Evolutionary conservation across 2,888 invertebrate species (phyloP), one percentile per base, ranked within the genome.

Genomic region (Drosophila cognata): DNA sequence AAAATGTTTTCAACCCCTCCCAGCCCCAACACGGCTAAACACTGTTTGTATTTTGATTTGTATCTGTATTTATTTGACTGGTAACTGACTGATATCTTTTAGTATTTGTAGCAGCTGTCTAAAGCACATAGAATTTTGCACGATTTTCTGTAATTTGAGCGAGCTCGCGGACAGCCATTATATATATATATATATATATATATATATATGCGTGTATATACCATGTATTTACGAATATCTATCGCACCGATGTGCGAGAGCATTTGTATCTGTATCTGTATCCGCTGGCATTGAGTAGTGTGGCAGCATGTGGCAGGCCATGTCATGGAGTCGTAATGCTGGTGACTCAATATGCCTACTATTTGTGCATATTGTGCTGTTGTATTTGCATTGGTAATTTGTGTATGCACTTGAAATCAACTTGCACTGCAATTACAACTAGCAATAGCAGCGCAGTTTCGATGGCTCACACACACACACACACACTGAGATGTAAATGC

Each of bases 371-470:
- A 69, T 70, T 71, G 71, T 76, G 71, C 73, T 72, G 73, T 75
- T 80, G 71, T 86, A 79, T 91, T 83, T 89, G 88, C 86, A 79
- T 72, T 86, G 90, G 82, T 90, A 91, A 89, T 89, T 91, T 89
- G 90, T 88, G 82, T 82, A 89, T 89, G 89, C 89, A 89, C 89
- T 89, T 89, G 90, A 89, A 91, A 77, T 69, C 72, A 55, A 61
- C 78, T 71, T 70, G 69, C 72, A 73, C 66, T 77, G 78, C 81
- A 79, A 79, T 81, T 81, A 62, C 56, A 56, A n/a, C 73, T 77
- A 57, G 77, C 79, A 72, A 72, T 63, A 77, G 81, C 64, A 80
- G 71, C 71, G 61, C 63, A 71, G 29, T 55, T 68, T 65, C 35
- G 70, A 69, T 77, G 57, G 53, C 60, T 33, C 65, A 59, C 63